Evolutionary conservation across 2,113 vertebrate species (phyloP).

Genomic region (Turdus rufiventris): DNA sequence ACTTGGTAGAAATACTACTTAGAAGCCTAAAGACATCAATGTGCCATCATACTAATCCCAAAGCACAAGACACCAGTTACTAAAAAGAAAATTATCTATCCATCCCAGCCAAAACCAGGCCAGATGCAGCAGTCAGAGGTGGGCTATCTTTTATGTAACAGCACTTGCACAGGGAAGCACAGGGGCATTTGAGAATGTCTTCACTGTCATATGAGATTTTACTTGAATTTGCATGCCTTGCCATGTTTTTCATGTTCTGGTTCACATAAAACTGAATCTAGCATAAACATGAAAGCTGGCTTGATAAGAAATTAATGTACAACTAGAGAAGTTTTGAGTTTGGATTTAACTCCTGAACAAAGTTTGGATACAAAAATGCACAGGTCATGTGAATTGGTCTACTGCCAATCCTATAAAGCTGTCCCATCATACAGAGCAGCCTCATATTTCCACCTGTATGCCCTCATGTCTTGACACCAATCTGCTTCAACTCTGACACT

Average conservation of each 20-base stretch:
- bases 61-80: not conserved
- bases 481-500: not conserved
- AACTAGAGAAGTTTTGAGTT: not conserved
- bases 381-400: not conserved
- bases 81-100: not conserved
- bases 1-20: not conserved
- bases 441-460: not conserved
- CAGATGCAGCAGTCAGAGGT: not conserved
- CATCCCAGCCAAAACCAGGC: not conserved
- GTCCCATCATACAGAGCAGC: not conserved
- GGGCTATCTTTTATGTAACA: not conserved
- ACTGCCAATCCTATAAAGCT: not conserved
- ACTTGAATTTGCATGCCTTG: not conserved
- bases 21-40: too few species aligned
- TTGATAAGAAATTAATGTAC: not conserved
- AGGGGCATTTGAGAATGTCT: not conserved
- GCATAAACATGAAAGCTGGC: not conserved
- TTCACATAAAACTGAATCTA: not conserved
- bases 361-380: not conserved
- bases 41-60: not conserved
- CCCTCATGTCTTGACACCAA: not conserved
- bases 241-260: not conserved
- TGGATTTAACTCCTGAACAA: not conserved
- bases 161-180: not conserved
- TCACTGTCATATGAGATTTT: not conserved